Conservation (phyloP, 2,797 vertebrate genomes). For the Micromesistius poutassou region DNA sequence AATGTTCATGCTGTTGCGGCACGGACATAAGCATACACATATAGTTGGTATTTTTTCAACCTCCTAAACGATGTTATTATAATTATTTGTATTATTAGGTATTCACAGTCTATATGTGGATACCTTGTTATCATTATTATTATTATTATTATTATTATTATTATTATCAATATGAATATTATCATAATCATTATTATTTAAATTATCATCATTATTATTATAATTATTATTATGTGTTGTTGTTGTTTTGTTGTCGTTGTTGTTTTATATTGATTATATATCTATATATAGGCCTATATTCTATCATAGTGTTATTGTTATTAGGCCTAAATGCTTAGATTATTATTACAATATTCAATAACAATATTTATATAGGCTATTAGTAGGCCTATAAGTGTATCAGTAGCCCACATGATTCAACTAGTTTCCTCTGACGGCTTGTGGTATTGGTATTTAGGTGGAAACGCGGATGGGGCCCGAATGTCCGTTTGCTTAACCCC, state of each 20-base stretch:
- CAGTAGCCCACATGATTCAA: not conserved
- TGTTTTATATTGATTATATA: no score
- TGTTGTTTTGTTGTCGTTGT: no score
- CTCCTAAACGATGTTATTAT: not conserved
- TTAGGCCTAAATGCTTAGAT: no score
- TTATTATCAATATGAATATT: not conserved
- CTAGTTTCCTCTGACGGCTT: not conserved
- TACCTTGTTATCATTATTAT: not conserved
- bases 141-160: not conserved
- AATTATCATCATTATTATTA: not conserved
- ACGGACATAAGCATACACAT: no score
- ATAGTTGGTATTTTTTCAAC: no score
- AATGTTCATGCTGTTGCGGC: no score
- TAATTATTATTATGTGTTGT: no score
- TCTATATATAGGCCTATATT: no score
- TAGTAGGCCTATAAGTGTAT: not conserved
- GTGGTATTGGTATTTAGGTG: not conserved
- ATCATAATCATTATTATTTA: not conserved
- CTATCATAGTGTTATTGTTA: no score
- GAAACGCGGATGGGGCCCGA: slow-evolving; percentile 53
- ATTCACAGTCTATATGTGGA: slow-evolving; percentile 17
- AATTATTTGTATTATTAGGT: not conserved
- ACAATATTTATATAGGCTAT: no score
- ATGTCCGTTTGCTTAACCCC: slow-evolving; percentile 80
- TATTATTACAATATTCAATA: no score